Evolutionary conservation across 2,113 vertebrate species (phyloP).

Genomic region (Manacus vitellinus): DNA sequence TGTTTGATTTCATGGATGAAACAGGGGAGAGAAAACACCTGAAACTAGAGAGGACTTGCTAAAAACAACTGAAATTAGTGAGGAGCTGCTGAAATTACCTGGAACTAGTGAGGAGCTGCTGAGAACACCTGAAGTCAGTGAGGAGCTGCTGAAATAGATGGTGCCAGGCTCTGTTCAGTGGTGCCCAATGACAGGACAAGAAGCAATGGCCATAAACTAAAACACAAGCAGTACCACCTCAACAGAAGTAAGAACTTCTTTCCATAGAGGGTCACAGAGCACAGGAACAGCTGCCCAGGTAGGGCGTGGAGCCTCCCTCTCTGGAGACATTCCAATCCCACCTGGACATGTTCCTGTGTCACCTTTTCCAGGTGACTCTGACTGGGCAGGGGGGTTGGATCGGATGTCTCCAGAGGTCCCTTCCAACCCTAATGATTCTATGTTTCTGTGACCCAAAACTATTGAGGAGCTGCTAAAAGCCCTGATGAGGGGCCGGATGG

Average conservation of each 20-base stretch:
- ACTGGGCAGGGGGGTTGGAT: not conserved
- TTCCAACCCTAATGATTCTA: not conserved
- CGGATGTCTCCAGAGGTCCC: not conserved
- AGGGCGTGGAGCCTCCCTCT: not conserved
- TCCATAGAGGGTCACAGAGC: not conserved
- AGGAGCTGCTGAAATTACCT: not conserved
- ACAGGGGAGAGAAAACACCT: not conserved
- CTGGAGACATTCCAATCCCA: not conserved
- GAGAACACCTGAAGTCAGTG: not conserved
- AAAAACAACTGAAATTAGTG: not conserved
- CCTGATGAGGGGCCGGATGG: not conserved
- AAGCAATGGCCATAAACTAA: not conserved
- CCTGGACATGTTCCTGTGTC: not conserved
- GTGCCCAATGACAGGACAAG: not conserved
- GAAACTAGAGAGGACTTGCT: not conserved
- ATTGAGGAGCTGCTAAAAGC: not conserved
- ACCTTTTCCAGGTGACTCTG: not conserved
- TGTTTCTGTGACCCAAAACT: not conserved
- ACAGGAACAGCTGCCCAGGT: not conserved
- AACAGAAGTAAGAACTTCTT: accelerated
- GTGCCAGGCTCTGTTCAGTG: too few species aligned
- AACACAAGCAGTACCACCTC: not conserved
- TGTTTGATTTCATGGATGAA: not conserved
- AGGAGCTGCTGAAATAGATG: not conserved
- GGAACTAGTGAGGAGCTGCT: not conserved